phyloP scores from a whole-genome alignment of 1,140 invertebrate species.

The Augochlora pura region DNA sequence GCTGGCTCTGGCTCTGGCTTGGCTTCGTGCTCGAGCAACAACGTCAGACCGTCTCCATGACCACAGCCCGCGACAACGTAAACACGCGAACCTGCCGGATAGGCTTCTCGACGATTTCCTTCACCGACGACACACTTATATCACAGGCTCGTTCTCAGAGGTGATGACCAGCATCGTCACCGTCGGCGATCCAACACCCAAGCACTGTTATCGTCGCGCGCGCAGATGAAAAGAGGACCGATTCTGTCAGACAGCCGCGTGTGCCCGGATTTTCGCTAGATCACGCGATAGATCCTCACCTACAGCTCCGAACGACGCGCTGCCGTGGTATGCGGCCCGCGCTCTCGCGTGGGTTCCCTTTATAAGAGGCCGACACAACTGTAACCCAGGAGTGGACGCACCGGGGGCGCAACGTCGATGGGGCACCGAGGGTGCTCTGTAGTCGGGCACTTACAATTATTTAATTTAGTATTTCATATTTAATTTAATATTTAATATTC shows the following conservation, averaged over 20 bases:
- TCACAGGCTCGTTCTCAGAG: no score
- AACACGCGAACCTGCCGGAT: slow-evolving; percentile 11
- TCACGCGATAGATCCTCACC: slow-evolving; percentile 26
- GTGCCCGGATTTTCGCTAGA: slow-evolving; percentile 23
- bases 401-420: not conserved
- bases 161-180: no score
- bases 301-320: slow-evolving; percentile 41
- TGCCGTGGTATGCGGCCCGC: slow-evolving; percentile 58
- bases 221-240: no score
- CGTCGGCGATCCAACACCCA: no score
- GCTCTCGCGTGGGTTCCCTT: slow-evolving; percentile 64
- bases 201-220: not conserved
- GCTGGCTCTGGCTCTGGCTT: no score
- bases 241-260: not conserved
- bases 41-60: slow-evolving; percentile 25
- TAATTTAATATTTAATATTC: no score
- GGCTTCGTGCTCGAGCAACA: no score
- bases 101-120: no score
- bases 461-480: no score
- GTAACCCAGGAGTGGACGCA: slow-evolving; percentile 25
- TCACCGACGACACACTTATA: no score
- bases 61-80: slow-evolving; percentile 22
- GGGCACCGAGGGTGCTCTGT: not conserved
- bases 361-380: slow-evolving; percentile 56
- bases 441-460: no score